phyloP scores from a whole-genome alignment of 2,113 vertebrate species.

The Entelurus aequoreus region DNA sequence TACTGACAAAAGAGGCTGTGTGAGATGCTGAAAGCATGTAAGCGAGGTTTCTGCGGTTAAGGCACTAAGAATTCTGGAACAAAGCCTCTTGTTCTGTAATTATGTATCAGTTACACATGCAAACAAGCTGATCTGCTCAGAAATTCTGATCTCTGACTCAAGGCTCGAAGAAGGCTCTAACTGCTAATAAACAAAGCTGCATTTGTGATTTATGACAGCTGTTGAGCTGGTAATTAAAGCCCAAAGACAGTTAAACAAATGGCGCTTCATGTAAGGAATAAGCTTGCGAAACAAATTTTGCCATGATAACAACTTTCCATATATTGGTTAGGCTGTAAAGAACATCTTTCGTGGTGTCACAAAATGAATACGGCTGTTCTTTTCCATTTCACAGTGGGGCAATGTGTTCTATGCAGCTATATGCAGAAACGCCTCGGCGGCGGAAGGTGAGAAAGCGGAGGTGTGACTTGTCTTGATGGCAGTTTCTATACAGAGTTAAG shows the following conservation, averaged over 20 bases:
- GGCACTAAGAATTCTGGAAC: constrained; percentile 3
- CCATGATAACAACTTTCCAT: constrained; percentile 10
- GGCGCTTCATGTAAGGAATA: constrained; percentile 11
- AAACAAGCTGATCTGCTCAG: constrained; percentile 53
- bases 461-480: constrained; percentile 1
- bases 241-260: constrained; percentile 21
- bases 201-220: constrained; percentile 18
- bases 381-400: constrained; percentile 23
- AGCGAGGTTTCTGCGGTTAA: constrained; percentile 42
- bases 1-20: constrained; percentile 20
- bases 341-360: too few species aligned
- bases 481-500: too few species aligned
- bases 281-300: constrained; percentile 4
- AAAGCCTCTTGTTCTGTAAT: constrained; percentile 4
- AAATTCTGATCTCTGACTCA: constrained; percentile 35
- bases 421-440: constrained; percentile 38
- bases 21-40: constrained; percentile 18
- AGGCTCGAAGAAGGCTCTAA: constrained; percentile 39
- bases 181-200: constrained; percentile 33
- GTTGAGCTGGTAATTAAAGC: constrained; percentile 27
- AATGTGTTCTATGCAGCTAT: constrained; percentile 21
- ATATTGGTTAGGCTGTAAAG: neutral
- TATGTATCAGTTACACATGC: constrained; percentile 46
- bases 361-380: neutral
- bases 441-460: constrained; percentile 33